These are phyloP conservation scores for Stegodyphus mimosarum DNA, from an alignment of 1,140 invertebrate genomes.

Conservation along the genomic window DNA sequence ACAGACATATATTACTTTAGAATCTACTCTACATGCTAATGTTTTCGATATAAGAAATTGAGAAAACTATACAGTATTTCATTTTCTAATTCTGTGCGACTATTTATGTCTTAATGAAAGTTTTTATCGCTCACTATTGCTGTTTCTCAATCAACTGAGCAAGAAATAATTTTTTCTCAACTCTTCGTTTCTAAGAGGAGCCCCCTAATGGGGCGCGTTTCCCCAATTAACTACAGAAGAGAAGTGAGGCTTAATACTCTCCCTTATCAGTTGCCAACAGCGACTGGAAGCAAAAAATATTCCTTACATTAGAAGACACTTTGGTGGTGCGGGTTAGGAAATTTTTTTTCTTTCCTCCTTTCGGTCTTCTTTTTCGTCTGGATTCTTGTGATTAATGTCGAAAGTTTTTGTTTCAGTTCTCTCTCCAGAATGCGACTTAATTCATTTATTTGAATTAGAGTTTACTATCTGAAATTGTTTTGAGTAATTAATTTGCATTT, in stretches of 20 bases:
- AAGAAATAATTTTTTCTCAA: neutral
- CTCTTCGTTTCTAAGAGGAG: neutral
- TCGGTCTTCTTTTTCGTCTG: neutral
- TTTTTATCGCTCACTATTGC: slow-evolving; percentile 1
- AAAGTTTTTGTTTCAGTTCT: slow-evolving; percentile 9
- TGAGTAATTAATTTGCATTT: slow-evolving; percentile 25
- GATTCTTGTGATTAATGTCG: slow-evolving; percentile 10
- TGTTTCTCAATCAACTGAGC: neutral
- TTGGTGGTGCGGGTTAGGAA: slow-evolving; percentile 4
- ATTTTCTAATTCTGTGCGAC: neutral
- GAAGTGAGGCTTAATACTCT: neutral
- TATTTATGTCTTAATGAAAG: slow-evolving; percentile 21
- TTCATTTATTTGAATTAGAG: slow-evolving; percentile 42
- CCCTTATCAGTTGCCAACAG: slow-evolving; percentile 21
- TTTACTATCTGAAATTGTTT: slow-evolving; percentile 41
- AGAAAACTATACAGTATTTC: no score
- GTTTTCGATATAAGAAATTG: no score
- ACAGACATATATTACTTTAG: no score
- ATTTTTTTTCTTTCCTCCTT: neutral
- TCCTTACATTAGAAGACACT: neutral
- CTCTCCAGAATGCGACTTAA: neutral
- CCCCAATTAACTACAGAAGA: slow-evolving; percentile 18
- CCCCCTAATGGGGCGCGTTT: neutral
- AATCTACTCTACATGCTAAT: no score
- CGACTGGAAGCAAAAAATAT: neutral